phyloP scores from a whole-genome alignment of 2,113 vertebrate species.

The Nansenia antarctica region DNA sequence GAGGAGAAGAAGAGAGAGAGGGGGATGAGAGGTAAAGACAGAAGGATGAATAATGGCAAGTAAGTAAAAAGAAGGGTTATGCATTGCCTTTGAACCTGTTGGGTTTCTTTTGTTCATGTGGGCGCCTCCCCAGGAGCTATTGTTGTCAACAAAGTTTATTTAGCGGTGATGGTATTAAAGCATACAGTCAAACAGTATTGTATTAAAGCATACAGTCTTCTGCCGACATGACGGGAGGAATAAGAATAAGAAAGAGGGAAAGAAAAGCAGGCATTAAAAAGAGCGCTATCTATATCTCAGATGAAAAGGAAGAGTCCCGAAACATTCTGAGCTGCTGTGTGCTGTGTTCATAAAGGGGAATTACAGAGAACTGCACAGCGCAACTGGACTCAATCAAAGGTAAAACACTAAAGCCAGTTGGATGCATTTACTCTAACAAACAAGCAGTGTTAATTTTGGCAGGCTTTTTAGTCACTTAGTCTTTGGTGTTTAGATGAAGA shows the following conservation, averaged over 20 bases:
- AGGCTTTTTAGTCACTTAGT: no score
- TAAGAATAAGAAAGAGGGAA: conserved; percentile 55
- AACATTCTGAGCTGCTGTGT: conserved; percentile 43
- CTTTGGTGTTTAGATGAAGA: no score
- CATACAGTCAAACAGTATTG: conserved; percentile 59
- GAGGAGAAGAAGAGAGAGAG: conserved; percentile 43
- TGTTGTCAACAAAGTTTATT: conserved; percentile 77
- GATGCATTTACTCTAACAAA: conserved; percentile 30
- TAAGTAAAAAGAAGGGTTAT: conserved; percentile 67
- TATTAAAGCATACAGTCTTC: conserved; percentile 68
- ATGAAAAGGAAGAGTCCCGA: conserved; percentile 65
- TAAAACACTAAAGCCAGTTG: conserved; percentile 28
- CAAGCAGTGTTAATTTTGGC: no score
- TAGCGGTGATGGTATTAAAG: conserved; percentile 72
- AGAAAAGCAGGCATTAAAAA: conserved; percentile 36
- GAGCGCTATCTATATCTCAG: conserved; percentile 52
- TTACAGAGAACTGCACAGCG: conserved; percentile 50
- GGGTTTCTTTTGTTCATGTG: conserved; percentile 67
- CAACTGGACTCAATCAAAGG: conserved; percentile 50
- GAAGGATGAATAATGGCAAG: conserved; percentile 75
- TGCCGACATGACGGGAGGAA: conserved; percentile 49
- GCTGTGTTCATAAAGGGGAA: conserved; percentile 42
- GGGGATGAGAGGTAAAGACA: conserved; percentile 71
- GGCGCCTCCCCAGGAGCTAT: conserved; percentile 72
- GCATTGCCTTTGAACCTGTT: conserved; percentile 81